These are phyloP conservation scores for Willisornis vidua DNA, from an alignment of 2,113 vertebrate species.

Conservation along the genomic window DNA sequence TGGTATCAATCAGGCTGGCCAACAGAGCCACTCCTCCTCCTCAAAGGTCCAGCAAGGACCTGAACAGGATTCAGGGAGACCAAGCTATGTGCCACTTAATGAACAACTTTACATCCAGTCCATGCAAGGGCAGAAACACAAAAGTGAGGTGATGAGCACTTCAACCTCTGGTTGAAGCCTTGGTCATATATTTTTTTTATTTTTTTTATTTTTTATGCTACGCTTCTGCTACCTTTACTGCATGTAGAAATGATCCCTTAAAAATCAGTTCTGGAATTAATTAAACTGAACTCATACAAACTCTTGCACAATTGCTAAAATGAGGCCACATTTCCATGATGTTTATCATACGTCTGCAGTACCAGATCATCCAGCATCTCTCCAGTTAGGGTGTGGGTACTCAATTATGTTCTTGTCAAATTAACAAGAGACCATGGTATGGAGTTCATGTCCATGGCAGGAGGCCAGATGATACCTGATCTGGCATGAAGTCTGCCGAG, in stretches of 20 bases:
- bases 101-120: background rate
- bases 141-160: background rate
- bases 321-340: slow-evolving; percentile 15
- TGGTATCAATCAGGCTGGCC: background rate
- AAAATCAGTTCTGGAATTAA: slow-evolving; percentile 21
- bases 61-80: background rate
- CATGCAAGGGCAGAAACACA: accelerated
- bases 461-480: slow-evolving; percentile 59
- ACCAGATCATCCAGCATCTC: slow-evolving; percentile 51
- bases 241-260: background rate
- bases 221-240: background rate
- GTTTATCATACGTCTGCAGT: slow-evolving; percentile 19
- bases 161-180: background rate
- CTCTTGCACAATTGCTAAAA: slow-evolving; percentile 40
- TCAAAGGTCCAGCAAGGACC: background rate
- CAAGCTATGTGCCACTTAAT: accelerated
- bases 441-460: slow-evolving; percentile 39
- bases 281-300: background rate
- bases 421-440: slow-evolving; percentile 52
- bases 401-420: slow-evolving; percentile 63
- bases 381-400: slow-evolving; percentile 48
- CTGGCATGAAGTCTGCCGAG: background rate
- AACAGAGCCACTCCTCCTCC: background rate
- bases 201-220: background rate
- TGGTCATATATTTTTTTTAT: background rate